Evolutionary conservation across 2,797 vertebrate species (phyloP).

Genomic region (Microctenopoma stevenorrisi): DNA sequence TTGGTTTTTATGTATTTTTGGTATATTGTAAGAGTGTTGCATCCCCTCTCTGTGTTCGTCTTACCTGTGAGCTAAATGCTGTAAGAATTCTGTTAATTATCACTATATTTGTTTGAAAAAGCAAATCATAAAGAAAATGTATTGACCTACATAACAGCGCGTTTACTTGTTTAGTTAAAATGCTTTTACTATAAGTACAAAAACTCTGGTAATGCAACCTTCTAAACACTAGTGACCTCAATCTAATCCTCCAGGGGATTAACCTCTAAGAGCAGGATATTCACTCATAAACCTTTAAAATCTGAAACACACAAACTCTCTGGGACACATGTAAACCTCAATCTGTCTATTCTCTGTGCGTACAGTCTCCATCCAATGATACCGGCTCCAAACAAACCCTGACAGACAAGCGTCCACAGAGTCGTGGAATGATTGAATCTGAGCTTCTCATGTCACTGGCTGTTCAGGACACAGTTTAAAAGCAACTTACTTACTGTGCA

Average conservation of each 20-base stretch:
- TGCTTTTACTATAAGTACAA: conserved; percentile 27
- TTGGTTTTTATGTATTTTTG: too few relatives aligned
- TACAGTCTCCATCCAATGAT: conserved; percentile 22
- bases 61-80: too few relatives aligned
- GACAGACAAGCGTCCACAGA: conserved; percentile 11
- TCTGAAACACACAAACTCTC: conserved; percentile 69
- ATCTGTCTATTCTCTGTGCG: conserved; percentile 60
- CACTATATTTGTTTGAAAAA: too few relatives aligned
- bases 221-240: conserved; percentile 44
- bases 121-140: neutral
- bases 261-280: conserved; percentile 76
- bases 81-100: too few relatives aligned
- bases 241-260: conserved; percentile 74
- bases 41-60: too few relatives aligned
- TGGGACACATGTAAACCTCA: conserved; percentile 67
- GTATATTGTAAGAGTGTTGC: too few relatives aligned
- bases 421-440: conserved; percentile 23
- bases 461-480: conserved; percentile 14
- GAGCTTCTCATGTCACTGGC: conserved; percentile 9
- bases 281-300: conserved; percentile 74
- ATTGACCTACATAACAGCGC: conserved; percentile 3
- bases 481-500: conserved; percentile 5
- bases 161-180: conserved; percentile 2
- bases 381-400: conserved; percentile 16
- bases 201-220: conserved; percentile 32